Conservation (phyloP, 2,113 vertebrate species). For the Percopsis transmontana region DNA sequence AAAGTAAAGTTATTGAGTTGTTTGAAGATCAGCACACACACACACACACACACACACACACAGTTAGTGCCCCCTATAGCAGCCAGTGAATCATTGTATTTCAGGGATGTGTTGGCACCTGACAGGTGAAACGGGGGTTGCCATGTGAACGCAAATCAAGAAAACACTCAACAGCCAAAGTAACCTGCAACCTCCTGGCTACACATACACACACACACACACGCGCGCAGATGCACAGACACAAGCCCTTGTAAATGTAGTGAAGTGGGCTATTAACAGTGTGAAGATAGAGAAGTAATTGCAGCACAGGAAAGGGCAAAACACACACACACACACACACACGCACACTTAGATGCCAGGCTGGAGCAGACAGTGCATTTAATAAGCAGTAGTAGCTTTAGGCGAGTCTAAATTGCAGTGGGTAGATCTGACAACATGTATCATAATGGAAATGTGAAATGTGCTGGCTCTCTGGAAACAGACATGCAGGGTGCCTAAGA, state of each 20-base stretch:
- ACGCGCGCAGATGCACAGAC: constrained; percentile 3
- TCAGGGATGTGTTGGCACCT: constrained; percentile 36
- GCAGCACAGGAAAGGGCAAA: constrained; percentile 28
- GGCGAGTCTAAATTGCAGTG: constrained; percentile 66
- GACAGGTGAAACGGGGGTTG: constrained; percentile 56
- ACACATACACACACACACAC: constrained; percentile 22
- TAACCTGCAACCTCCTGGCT: constrained; percentile 71
- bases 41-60: constrained; percentile 1
- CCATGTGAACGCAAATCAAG: constrained; percentile 60
- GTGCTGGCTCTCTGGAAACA: constrained; percentile 63
- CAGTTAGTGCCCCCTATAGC: constrained; percentile 5
- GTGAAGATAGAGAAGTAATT: constrained; percentile 48
- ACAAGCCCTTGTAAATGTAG: constrained; percentile 34
- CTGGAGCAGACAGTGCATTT: constrained; percentile 52
- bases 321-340: constrained; percentile 29
- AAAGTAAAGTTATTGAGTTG: constrained; percentile 32
- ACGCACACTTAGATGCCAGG: constrained; percentile 11
- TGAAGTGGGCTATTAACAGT: constrained; percentile 42
- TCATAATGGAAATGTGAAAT: constrained; percentile 72
- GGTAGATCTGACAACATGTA: constrained; percentile 71
- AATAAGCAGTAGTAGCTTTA: constrained; percentile 66
- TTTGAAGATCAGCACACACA: constrained; percentile 54
- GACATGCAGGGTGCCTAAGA: constrained; percentile 63
- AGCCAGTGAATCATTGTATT: constrained; percentile 51
- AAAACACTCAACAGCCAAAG: constrained; percentile 66